Conservation (phyloP, 2,113 vertebrate genomes). For the Gallinago media region DNA sequence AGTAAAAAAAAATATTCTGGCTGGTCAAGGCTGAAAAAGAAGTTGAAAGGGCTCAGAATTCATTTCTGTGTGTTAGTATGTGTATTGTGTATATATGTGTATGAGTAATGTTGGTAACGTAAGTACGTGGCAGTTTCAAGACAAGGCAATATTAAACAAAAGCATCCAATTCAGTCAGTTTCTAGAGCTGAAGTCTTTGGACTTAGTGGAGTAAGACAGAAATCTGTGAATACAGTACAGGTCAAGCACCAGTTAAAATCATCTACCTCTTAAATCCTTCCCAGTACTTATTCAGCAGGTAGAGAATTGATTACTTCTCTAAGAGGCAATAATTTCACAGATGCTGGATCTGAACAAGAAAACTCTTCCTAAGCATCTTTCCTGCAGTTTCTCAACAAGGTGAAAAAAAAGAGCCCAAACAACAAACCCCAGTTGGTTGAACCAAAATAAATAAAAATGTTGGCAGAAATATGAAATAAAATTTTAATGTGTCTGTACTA, state of each 20-base stretch:
- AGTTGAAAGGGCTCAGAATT: neutral
- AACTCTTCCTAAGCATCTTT: slow-evolving; percentile 9
- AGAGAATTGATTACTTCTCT: slow-evolving; percentile 38
- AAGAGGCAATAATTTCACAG: slow-evolving; percentile 43
- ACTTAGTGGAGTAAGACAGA: neutral
- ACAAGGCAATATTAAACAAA: neutral
- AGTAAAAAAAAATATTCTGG: neutral
- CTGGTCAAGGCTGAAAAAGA: neutral
- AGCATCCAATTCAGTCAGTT: neutral
- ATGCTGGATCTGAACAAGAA: neutral
- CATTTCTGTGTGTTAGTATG: neutral
- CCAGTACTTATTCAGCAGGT: slow-evolving; percentile 42
- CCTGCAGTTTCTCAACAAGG: neutral
- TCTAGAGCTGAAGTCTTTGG: neutral
- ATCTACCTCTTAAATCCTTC: slow-evolving; percentile 8
- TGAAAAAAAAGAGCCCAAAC: neutral
- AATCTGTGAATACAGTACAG: neutral
- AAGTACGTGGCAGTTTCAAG: neutral
- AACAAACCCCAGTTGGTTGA: neutral
- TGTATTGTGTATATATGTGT: neutral
- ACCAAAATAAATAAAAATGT: neutral
- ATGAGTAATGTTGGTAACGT: neutral
- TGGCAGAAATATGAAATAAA: neutral
- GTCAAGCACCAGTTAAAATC: neutral
- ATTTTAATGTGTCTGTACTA: neutral